Percentiles rank a stretch among this genome's conserved stretches.
These are phyloP conservation scores for Sebastes alutus DNA, from an alignment of 2,797 vertebrate species.

Conservation along the genomic window DNA sequence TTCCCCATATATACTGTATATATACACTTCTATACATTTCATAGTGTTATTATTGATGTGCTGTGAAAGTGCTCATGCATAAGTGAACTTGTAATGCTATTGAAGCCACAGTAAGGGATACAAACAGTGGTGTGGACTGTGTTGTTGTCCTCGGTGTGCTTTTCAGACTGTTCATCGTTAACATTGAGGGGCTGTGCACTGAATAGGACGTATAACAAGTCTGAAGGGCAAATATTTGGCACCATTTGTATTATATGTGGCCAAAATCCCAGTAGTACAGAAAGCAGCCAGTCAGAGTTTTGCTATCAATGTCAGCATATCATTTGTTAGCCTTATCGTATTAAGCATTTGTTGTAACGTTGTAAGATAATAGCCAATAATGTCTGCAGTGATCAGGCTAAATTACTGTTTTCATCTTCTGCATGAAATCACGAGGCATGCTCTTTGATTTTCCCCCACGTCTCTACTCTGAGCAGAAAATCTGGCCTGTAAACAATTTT, in stretches of 20 bases:
- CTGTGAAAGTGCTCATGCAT: not conserved
- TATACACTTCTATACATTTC: not conserved
- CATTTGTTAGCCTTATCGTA: not conserved
- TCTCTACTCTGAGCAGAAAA: not conserved
- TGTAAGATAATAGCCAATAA: not conserved
- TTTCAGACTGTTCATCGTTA: conserved; percentile 9
- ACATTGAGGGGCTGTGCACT: not conserved
- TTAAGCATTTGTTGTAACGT: not conserved
- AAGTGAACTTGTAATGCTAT: not conserved
- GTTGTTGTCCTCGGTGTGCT: conserved; percentile 14
- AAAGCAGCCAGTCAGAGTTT: not conserved
- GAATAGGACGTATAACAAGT: conserved; percentile 8
- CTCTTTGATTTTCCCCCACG: not conserved
- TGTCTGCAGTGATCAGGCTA: not conserved
- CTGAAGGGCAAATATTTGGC: conserved; percentile 11
- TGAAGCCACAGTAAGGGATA: not conserved
- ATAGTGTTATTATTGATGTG: not conserved
- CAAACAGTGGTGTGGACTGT: not conserved
- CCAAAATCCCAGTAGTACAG: not conserved
- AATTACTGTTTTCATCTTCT: not conserved
- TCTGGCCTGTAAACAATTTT: not conserved
- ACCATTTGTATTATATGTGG: not conserved
- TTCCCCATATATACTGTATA: not conserved
- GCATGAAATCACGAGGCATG: not conserved
- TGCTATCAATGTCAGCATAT: not conserved